Percentiles rank a stretch among this genome's conserved stretches.
Evolutionary conservation across 2,888 invertebrate genomes (phyloP).

Genomic region (Drosophila meridionalis): DNA sequence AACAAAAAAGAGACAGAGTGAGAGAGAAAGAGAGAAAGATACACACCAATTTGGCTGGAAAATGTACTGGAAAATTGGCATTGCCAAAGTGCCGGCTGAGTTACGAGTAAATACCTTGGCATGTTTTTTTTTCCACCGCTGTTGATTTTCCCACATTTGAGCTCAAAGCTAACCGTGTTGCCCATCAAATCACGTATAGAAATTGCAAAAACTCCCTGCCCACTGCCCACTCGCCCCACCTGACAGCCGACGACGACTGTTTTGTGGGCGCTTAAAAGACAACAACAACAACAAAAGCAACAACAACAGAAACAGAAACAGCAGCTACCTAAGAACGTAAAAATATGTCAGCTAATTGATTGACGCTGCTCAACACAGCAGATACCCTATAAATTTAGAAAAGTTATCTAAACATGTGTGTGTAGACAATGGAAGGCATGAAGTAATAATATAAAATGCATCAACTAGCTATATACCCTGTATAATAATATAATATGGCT

Average conservation of each 20-base stretch:
- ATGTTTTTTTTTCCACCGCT: constrained; percentile 25
- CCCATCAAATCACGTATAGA: constrained; percentile 48
- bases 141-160: constrained; percentile 46
- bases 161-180: constrained; percentile 14
- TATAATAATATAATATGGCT: background rate
- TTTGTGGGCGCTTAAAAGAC: constrained; percentile 30
- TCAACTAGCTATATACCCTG: background rate
- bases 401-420: no score
- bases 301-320: constrained; percentile 3
- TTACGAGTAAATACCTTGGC: constrained; percentile 39
- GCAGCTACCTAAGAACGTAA: constrained; percentile 5
- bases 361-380: background rate
- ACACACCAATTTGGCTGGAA: constrained; percentile 34
- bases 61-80: constrained; percentile 57
- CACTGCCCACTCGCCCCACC: background rate
- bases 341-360: constrained; percentile 7
- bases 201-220: constrained; percentile 22
- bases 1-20: background rate
- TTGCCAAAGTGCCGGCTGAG: constrained; percentile 31
- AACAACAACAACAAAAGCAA: constrained; percentile 12
- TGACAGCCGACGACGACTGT: background rate
- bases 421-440: no score
- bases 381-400: background rate
- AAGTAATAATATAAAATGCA: no score
- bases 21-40: background rate